Percentiles rank a stretch among this genome's conserved stretches.
Evolutionary conservation across 2,888 invertebrate species (phyloP).

Genomic region (Parasteatoda lunata): DNA sequence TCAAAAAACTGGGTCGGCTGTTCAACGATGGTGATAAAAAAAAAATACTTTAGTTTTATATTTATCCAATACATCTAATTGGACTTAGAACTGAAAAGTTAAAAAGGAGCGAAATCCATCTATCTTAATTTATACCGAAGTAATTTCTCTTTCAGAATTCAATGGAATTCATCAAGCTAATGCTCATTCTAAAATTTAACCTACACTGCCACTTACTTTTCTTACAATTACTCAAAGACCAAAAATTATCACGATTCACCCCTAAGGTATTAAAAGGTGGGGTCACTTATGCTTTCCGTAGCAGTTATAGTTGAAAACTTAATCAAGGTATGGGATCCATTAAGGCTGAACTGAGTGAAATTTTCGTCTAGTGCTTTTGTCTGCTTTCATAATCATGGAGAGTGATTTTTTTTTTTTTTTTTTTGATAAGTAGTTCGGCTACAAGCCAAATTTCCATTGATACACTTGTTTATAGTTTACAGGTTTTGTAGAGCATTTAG

Average conservation of each 20-base stretch:
- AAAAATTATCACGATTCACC: background rate
- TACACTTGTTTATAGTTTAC: too few species aligned
- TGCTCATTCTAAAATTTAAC: background rate
- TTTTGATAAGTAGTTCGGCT: background rate
- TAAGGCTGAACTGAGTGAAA: constrained; percentile 2
- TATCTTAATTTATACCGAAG: too few species aligned
- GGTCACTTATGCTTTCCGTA: background rate
- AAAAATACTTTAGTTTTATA: too few species aligned
- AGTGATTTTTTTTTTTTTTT: background rate
- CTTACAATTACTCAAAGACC: background rate
- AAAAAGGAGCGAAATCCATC: too few species aligned
- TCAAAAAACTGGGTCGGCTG: too few species aligned
- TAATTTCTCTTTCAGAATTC: background rate
- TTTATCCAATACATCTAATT: too few species aligned
- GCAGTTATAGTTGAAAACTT: constrained; percentile 38
- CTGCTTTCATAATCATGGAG: background rate
- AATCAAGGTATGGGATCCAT: constrained; percentile 47
- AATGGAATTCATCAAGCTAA: background rate
- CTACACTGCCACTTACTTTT: background rate
- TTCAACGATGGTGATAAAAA: too few species aligned
- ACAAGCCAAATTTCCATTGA: background rate
- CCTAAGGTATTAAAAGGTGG: background rate
- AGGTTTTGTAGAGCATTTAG: too few species aligned
- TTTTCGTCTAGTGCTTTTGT: background rate
- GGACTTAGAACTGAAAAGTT: too few species aligned